phyloP scores from a whole-genome alignment of 2,888 invertebrate species.

The Eurytoma californica region DNA sequence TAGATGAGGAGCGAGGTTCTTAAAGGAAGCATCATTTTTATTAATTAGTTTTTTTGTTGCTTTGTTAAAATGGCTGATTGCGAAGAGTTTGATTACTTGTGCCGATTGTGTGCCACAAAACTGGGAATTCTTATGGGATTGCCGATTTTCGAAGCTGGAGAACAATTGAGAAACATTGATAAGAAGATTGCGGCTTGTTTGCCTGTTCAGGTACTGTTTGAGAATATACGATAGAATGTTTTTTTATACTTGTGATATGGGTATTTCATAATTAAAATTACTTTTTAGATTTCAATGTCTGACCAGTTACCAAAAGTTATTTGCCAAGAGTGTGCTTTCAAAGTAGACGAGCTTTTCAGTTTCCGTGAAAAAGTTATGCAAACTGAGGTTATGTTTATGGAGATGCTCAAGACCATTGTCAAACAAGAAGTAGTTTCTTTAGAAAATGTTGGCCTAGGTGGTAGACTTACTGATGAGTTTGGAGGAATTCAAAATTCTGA shows the following conservation, averaged over 20 bases:
- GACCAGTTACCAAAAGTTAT: conserved; percentile 79
- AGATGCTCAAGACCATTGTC: conserved; percentile 71
- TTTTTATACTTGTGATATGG: neutral
- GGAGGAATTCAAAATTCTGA: conserved; percentile 61
- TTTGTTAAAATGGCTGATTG: conserved; percentile 59
- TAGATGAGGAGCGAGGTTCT: neutral
- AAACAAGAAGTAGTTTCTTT: conserved; percentile 65
- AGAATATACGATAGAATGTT: neutral
- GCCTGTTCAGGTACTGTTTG: conserved; percentile 76
- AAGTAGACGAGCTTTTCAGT: conserved; percentile 78
- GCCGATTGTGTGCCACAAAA: conserved; percentile 74
- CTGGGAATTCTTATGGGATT: conserved; percentile 73
- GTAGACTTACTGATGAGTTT: conserved; percentile 64
- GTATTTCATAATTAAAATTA: conserved; percentile 46
- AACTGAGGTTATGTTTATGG: conserved; percentile 76
- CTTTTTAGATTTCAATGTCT: conserved; percentile 76
- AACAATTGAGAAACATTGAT: conserved; percentile 76
- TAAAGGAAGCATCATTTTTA: conserved; percentile 17
- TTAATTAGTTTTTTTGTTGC: conserved; percentile 1
- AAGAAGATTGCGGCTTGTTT: conserved; percentile 79
- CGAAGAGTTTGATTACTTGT: conserved; percentile 72
- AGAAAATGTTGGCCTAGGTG: conserved; percentile 62
- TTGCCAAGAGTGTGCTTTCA: conserved; percentile 78
- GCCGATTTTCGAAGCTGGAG: conserved; percentile 76
- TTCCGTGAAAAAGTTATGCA: conserved; percentile 78